Evolutionary conservation across 2,888 invertebrate species (phyloP), one percentile per base, ranked within the genome.

Genomic region (Meganola albula): DNA sequence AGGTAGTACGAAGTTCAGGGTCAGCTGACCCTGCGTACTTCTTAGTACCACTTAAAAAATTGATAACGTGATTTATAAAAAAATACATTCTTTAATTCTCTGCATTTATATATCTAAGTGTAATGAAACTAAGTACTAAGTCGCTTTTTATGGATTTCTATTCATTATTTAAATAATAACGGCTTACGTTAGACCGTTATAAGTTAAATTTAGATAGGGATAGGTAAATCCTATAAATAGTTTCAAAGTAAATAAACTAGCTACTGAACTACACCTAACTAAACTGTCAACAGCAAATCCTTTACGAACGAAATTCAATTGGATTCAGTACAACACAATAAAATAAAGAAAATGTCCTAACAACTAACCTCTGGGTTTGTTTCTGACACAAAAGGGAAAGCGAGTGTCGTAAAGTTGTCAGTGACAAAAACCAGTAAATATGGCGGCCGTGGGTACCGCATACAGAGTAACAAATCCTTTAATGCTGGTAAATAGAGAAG

Each of bases 401-500:
- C 32, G 27, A 50, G 31, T 36, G 41, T 52, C 66, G 63, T 66
- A 66, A 66, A 63, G 43, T 65, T 65, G 65, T 65, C 66, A 64
- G 42, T 27, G 32, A 32, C 65, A 65, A 36, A 51, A 18, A 37
- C 45, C 53, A 54, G 64, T 65, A 65, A 63, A 65, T 65, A 65
- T 54, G 43, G 51, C 42, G 47, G 38, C 34, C 32, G 24, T 47
- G 46, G 52, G 48, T n/a, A n/a, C n/a, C n/a, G n/a, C n/a, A n/a
- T n/a, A n/a, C n/a, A n/a, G n/a, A n/a, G n/a, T n/a, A n/a, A n/a
- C n/a, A n/a, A n/a, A n/a, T n/a, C n/a, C n/a, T n/a, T n/a, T n/a
- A n/a, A n/a, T n/a, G n/a, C n/a, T n/a, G n/a, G n/a, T n/a, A n/a
- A n/a, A n/a, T n/a, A n/a, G n/a, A n/a, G n/a, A n/a, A n/a, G n/a